phyloP scores from a whole-genome alignment of 2,113 vertebrate genomes.

The Marcusenius ussheri region DNA sequence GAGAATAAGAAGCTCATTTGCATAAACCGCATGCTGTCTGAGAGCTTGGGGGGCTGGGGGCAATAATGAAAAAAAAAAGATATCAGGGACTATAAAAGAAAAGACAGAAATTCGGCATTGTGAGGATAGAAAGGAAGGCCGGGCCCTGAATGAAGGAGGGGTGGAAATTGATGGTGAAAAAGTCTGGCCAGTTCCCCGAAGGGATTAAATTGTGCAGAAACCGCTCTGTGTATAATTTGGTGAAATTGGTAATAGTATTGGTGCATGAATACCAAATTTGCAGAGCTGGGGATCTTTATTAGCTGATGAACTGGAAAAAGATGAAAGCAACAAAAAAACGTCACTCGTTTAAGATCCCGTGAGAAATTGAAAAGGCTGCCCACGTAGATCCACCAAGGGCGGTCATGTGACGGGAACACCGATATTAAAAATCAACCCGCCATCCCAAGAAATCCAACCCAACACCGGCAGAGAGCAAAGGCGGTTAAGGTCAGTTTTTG shows the following conservation, averaged over 20 bases:
- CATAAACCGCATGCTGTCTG: constrained; percentile 77
- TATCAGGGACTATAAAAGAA: constrained; percentile 54
- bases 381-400: neutral
- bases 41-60: constrained; percentile 43
- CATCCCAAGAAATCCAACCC: neutral
- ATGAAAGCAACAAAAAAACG: constrained; percentile 11
- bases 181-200: constrained; percentile 62
- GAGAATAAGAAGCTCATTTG: constrained; percentile 76
- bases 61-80: constrained; percentile 61
- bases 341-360: neutral
- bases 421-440: neutral
- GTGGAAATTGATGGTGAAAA: constrained; percentile 42
- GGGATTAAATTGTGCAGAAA: constrained; percentile 79
- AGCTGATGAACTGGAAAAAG: constrained; percentile 44
- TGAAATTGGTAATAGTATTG: constrained; percentile 62
- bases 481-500: neutral
- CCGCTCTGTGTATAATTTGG: constrained; percentile 63
- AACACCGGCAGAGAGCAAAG: neutral
- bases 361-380: neutral
- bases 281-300: constrained; percentile 47
- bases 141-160: constrained; percentile 55
- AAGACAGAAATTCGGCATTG: constrained; percentile 51
- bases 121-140: constrained; percentile 48
- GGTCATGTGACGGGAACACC: neutral
- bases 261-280: constrained; percentile 46